Conservation (phyloP, 2,797 vertebrate species). For the Paramormyrops hopkinsi region DNA sequence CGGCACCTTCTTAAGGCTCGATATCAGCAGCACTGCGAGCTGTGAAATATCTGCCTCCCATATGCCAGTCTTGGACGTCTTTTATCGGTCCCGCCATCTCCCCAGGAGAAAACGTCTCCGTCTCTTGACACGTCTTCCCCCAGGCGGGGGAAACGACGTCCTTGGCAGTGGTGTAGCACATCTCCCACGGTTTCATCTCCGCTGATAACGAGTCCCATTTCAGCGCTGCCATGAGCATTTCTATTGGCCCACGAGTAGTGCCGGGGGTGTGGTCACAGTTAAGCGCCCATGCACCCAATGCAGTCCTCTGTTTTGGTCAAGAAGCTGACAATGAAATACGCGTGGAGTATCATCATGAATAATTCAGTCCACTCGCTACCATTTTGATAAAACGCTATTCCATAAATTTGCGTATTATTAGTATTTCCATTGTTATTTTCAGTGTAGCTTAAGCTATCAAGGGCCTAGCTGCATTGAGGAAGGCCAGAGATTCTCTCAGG, state of each 20-base stretch:
- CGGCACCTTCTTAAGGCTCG: background rate
- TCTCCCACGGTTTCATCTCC: background rate
- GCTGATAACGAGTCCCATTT: background rate
- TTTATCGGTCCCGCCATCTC: background rate
- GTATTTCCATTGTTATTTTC: conserved; percentile 2
- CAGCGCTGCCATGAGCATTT: background rate
- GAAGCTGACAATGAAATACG: background rate
- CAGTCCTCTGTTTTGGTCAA: background rate
- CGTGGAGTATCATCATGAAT: background rate
- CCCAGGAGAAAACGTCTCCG: conserved; percentile 6
- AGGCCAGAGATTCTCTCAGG: background rate
- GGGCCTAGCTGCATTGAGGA: background rate
- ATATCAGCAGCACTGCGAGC: background rate
- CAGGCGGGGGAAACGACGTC: background rate
- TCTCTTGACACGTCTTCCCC: background rate
- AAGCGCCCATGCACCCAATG: background rate
- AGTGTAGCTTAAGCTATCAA: background rate
- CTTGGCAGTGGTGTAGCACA: background rate
- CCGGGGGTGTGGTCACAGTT: background rate
- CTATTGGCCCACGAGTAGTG: background rate
- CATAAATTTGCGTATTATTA: background rate
- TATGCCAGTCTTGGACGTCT: background rate
- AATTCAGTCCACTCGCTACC: background rate
- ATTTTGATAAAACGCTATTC: background rate
- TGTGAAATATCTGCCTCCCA: background rate